phyloP scores from a whole-genome alignment of 2,888 invertebrate species.

The Liopterus haemorrhoidalis region DNA sequence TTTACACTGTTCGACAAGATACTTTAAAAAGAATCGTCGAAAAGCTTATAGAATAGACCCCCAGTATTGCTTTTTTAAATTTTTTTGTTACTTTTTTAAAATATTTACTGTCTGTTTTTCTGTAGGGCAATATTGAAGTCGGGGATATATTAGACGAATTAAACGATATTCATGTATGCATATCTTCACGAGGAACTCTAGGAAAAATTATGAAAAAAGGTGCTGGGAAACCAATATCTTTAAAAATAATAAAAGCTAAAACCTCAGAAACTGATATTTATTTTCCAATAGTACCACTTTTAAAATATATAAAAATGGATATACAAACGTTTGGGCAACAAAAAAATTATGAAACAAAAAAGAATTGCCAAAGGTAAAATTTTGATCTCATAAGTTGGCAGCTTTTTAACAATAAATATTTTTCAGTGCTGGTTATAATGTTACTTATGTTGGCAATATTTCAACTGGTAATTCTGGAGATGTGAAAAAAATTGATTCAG shows the following conservation, averaged over 20 bases:
- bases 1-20: no score
- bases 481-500: slow-evolving; percentile 50
- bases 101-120: slow-evolving; percentile 25
- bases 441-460: slow-evolving; percentile 48
- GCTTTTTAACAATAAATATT: not conserved
- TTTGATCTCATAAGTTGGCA: slow-evolving; percentile 4
- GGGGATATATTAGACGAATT: slow-evolving; percentile 61
- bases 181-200: slow-evolving; percentile 47
- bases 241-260: slow-evolving; percentile 53
- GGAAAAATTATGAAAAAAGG: slow-evolving; percentile 47
- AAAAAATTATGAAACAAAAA: slow-evolving; percentile 1
- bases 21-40: no score
- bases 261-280: slow-evolving; percentile 44
- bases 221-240: slow-evolving; percentile 46
- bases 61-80: no score
- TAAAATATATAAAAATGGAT: slow-evolving; percentile 39
- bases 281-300: slow-evolving; percentile 44
- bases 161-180: slow-evolving; percentile 51
- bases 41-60: no score
- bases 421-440: slow-evolving; percentile 43
- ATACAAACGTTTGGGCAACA: no score
- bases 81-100: not conserved
- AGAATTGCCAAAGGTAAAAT: not conserved
- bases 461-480: slow-evolving; percentile 49
- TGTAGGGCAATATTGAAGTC: slow-evolving; percentile 52